These are phyloP conservation scores for Coregonus sp. DNA, from an alignment of 2,797 vertebrate genomes.

Conservation along the genomic window DNA sequence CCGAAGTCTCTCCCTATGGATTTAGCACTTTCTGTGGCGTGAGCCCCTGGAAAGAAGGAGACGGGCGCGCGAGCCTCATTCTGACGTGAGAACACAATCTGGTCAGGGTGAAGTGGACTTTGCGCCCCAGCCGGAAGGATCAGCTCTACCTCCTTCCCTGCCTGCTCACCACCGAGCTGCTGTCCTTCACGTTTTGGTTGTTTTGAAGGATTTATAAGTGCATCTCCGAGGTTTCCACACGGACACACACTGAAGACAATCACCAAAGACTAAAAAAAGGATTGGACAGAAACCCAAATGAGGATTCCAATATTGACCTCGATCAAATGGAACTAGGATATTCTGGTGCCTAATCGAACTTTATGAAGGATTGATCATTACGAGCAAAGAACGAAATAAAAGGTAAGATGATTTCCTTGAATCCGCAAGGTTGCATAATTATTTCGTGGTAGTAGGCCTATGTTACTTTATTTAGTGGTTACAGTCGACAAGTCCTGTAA, in stretches of 20 bases:
- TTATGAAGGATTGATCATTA: slow-evolving; percentile 33
- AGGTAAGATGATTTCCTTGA: slow-evolving; percentile 23
- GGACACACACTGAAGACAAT: slow-evolving; percentile 19
- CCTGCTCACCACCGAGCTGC: slow-evolving; percentile 28
- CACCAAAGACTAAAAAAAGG: slow-evolving; percentile 8
- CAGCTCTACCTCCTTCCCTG: slow-evolving; percentile 5
- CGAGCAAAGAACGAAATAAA: slow-evolving; percentile 24
- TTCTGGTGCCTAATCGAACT: slow-evolving; percentile 23
- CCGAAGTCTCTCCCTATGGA: slow-evolving; percentile 49
- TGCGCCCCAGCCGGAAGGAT: slow-evolving; percentile 41
- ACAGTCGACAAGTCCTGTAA: not conserved
- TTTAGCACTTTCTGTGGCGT: slow-evolving; percentile 47
- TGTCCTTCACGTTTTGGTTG: slow-evolving; percentile 47
- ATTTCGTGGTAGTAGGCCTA: too few relatives aligned
- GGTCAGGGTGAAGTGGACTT: slow-evolving; percentile 61
- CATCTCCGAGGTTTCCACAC: slow-evolving; percentile 5
- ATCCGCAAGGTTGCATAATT: not conserved
- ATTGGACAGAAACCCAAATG: slow-evolving; percentile 52
- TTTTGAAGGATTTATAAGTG: slow-evolving; percentile 66
- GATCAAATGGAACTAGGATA: slow-evolving; percentile 46
- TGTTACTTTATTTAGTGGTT: not conserved
- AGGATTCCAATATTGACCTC: slow-evolving; percentile 47
- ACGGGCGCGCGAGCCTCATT: slow-evolving; percentile 11
- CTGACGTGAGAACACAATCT: slow-evolving; percentile 20
- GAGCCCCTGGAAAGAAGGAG: slow-evolving; percentile 15